Conservation (phyloP, 2,888 invertebrate genomes). For the Heteromyza rotundicornis region DNA sequence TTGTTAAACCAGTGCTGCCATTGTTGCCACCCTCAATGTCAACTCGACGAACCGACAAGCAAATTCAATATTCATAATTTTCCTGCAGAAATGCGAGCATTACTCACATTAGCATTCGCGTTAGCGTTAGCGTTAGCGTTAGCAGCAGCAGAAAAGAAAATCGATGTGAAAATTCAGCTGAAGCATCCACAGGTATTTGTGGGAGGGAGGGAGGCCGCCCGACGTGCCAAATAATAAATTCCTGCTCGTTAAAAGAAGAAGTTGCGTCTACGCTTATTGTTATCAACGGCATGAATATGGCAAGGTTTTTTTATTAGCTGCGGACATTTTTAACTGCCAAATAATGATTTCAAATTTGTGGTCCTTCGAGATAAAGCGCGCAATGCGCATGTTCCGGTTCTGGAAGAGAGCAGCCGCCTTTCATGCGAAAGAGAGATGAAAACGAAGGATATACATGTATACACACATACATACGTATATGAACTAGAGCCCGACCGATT, state of each 20-base stretch:
- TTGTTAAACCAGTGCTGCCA: conserved; percentile 10
- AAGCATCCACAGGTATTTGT: conserved; percentile 16
- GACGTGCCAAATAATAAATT: conserved; percentile 51
- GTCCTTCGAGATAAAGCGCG: neutral
- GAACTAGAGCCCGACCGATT: too few species aligned
- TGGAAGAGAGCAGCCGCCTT: too few species aligned
- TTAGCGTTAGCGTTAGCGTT: too few species aligned
- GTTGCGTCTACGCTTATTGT: conserved; percentile 44
- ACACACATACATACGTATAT: too few species aligned
- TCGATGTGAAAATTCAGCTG: conserved; percentile 5
- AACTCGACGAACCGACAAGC: conserved; percentile 15
- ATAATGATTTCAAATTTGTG: neutral
- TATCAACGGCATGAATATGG: conserved; percentile 56
- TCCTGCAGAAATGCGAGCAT: neutral
- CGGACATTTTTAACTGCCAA: conserved; percentile 2
- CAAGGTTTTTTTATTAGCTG: conserved; percentile 50
- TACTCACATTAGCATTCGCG: too few species aligned
- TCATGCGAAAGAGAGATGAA: neutral
- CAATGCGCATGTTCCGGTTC: conserved; percentile 1
- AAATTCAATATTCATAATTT: conserved; percentile 52
- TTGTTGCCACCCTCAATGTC: conserved; percentile 7
- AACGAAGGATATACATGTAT: too few species aligned
- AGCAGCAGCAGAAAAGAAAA: too few species aligned
- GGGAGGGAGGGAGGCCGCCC: too few species aligned
- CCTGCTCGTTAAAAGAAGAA: conserved; percentile 27